A percentile compares a stretch with the other conserved stretches of the same genome.
phyloP scores from a whole-genome alignment of 2,888 invertebrate species.

The Drosophila lutescens region DNA sequence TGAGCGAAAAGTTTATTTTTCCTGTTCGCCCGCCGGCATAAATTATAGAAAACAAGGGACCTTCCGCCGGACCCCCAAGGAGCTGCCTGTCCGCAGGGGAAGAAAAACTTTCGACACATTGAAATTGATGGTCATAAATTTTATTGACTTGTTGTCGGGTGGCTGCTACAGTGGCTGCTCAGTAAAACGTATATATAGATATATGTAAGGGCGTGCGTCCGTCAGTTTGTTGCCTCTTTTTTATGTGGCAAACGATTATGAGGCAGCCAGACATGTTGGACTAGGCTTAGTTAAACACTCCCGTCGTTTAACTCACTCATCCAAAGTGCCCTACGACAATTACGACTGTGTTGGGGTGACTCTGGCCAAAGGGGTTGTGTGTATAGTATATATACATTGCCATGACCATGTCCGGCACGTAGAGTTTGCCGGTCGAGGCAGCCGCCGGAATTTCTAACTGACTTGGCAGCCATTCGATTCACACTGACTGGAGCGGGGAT shows the following conservation, averaged over 20 bases:
- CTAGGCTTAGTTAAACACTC: slow-evolving; percentile 44
- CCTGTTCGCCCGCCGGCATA: slow-evolving; percentile 46
- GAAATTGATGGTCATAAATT: slow-evolving; percentile 70
- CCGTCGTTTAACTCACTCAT: slow-evolving; percentile 61
- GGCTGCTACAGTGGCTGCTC: slow-evolving; percentile 13
- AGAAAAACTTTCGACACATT: slow-evolving; percentile 54
- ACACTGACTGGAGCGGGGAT: slow-evolving; percentile 26
- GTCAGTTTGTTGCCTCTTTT: slow-evolving; percentile 18
- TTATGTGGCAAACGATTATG: slow-evolving; percentile 47
- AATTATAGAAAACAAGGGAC: slow-evolving; percentile 46
- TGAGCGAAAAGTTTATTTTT: slow-evolving; percentile 29
- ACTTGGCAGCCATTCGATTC: slow-evolving; percentile 37
- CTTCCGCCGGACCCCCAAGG: slow-evolving; percentile 16
- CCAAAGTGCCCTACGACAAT: slow-evolving; percentile 43
- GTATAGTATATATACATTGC: background rate
- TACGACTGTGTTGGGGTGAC: slow-evolving; percentile 32
- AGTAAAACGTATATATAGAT: slow-evolving; percentile 54
- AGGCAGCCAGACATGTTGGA: slow-evolving; percentile 16
- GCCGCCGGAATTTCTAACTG: slow-evolving; percentile 40
- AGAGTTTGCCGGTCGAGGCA: slow-evolving; percentile 26
- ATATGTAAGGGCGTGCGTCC: slow-evolving; percentile 1
- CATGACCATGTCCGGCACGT: slow-evolving; percentile 58
- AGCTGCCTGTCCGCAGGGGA: slow-evolving; percentile 21
- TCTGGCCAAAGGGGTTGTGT: slow-evolving; percentile 6
- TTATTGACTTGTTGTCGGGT: slow-evolving; percentile 64